These are phyloP conservation scores for Passer domesticus DNA, from an alignment of 2,113 vertebrate species.

Conservation along the genomic window DNA sequence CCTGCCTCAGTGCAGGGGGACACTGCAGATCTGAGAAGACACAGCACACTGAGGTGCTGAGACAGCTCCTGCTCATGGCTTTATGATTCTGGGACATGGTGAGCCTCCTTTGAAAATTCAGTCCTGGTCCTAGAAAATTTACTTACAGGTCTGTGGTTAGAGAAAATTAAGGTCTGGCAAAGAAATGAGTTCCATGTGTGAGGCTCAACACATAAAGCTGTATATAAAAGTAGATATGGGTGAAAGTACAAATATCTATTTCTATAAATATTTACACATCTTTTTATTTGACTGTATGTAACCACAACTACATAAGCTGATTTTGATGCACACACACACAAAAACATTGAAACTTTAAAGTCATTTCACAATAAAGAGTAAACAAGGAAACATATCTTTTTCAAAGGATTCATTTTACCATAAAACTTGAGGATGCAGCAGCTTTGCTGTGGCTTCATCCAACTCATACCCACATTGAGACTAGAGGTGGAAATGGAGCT, in stretches of 20 bases:
- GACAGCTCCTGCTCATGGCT: background rate
- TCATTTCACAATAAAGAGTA: background rate
- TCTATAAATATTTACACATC: background rate
- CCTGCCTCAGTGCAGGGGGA: background rate
- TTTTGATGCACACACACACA: background rate
- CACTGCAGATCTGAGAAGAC: fast-evolving
- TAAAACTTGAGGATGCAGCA: background rate
- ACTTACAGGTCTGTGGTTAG: background rate
- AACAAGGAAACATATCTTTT: background rate
- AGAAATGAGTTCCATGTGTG: background rate
- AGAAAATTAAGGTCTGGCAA: background rate
- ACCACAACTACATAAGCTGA: background rate
- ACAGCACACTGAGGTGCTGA: background rate
- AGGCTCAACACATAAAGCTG: background rate
- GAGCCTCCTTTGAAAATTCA: background rate
- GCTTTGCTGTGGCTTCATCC: background rate
- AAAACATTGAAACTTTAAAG: background rate
- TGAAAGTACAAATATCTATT: background rate
- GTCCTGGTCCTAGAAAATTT: background rate
- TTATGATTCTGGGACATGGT: background rate
- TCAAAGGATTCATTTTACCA: background rate
- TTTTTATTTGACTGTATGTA: background rate
- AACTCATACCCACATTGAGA: background rate
- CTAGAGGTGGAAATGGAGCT: background rate
- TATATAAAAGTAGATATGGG: background rate